Evolutionary conservation across 37 sponge, comb jelly and placozoan species (phyloP).

Genomic region (Mnemiopsis leidyi): DNA sequence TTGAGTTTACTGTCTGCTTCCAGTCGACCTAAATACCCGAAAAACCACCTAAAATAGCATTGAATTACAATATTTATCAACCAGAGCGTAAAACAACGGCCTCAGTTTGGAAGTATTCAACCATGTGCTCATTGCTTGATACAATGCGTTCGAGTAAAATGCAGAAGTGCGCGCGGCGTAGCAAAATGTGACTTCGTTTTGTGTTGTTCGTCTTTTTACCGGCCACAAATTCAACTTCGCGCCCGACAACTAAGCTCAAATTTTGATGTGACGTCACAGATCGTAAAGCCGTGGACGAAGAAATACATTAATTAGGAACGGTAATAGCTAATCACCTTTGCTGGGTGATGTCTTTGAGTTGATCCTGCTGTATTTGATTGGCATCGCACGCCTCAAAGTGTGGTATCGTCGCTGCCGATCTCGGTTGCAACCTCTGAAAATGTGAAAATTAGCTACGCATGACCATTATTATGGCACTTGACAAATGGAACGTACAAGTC

Average conservation of each 20-base stretch:
- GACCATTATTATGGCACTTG: no score
- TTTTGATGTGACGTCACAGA: not conserved
- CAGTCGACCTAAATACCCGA: not conserved
- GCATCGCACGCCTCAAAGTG: not conserved
- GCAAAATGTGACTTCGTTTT: not conserved
- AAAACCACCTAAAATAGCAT: not conserved
- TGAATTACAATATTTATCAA: not conserved
- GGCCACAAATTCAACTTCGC: not conserved
- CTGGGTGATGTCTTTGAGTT: not conserved
- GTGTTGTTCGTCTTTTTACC: not conserved
- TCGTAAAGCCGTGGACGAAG: no score
- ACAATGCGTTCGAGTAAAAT: no score
- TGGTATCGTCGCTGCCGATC: no score
- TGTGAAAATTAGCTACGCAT: no score
- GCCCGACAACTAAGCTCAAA: not conserved
- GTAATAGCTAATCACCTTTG: not conserved
- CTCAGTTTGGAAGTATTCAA: no score
- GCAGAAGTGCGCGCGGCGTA: not conserved
- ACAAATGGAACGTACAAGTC: no score
- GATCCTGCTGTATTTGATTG: not conserved
- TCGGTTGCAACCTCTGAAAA: no score
- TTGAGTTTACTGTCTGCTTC: not conserved
- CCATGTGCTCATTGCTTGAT: no score
- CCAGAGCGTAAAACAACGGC: no score
- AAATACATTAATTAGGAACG: not conserved